These are phyloP conservation scores for Pelusios castaneus DNA, from an alignment of 2,113 vertebrate genomes.

Conservation along the genomic window DNA sequence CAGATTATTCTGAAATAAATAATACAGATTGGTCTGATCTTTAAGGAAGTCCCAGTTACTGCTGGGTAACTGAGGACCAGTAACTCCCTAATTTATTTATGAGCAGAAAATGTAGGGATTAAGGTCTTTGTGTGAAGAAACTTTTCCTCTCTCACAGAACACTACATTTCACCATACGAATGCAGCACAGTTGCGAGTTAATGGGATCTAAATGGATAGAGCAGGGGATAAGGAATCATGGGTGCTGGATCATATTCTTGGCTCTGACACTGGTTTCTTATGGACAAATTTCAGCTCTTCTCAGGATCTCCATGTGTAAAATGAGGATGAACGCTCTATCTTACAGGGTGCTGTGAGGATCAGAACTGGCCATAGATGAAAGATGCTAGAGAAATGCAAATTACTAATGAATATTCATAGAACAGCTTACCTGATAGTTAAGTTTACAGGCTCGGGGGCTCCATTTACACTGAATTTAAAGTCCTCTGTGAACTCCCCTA, in stretches of 20 bases:
- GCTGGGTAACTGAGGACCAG: neutral
- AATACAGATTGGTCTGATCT: neutral
- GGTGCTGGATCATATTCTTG: neutral
- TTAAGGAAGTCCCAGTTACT: neutral
- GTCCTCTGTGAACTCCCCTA: constrained; percentile 84
- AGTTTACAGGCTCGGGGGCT: constrained; percentile 66
- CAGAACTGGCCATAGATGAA: neutral
- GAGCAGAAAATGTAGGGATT: too few species aligned
- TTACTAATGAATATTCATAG: neutral
- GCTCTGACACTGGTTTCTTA: too few species aligned
- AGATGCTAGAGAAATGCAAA: neutral
- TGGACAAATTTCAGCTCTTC: neutral
- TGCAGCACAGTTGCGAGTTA: neutral
- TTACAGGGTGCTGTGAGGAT: neutral
- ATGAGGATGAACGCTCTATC: neutral
- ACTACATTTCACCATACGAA: neutral
- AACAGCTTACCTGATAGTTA: constrained; percentile 83
- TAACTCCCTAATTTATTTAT: neutral
- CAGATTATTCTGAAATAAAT: neutral
- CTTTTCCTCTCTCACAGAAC: neutral
- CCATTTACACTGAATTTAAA: constrained; percentile 80
- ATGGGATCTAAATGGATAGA: neutral
- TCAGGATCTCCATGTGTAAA: neutral
- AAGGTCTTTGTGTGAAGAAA: neutral
- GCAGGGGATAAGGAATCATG: neutral